Evolutionary conservation across 2,113 vertebrate species (phyloP), one percentile per base, ranked within the genome.

Genomic region (Nymphicus hollandicus): DNA sequence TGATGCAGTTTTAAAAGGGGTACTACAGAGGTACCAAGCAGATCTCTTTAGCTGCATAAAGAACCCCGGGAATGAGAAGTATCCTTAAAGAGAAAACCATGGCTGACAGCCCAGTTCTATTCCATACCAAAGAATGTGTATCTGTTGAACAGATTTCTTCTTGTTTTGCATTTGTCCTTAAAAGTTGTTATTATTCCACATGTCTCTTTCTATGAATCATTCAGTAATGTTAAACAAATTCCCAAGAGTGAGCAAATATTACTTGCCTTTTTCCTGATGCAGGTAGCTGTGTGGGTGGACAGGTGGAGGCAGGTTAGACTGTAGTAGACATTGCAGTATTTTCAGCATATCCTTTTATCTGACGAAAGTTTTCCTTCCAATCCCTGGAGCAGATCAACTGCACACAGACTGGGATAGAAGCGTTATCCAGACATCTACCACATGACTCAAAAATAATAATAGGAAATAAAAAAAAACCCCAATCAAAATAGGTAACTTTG

Each of bases 221-320:
- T 90, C 52, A 74, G 25, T 50, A 85, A 66, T 9, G 47, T 81
- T 93, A 83, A 91, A 91, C 31, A 92, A 91, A 69, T 72, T 87
- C 66, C 19, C 39, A 72, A 83, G 28, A 96, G 47, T 72, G 91
- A 97, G 91, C 37, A 90, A 68, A 90, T 88, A 88, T 88, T 97
- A 95, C 47, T 97, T 82, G 94, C 58, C 47, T 85, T 41, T 91
- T 89, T 90, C 88, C 91, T 80, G 90, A 68, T n/a, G 39, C 56
- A 94, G 86, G 91, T 93, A 94, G 49, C 37, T 89, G 70, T 0
- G 15, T 86, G 70, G 86, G 85, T 80, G 55, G 95, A 91, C 86
- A 91, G 89, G 96, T 96, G 79, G 91, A 86, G 89, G 91, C 90
- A 96, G 82, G 91, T 94, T 85, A 91, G 63, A 46, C 60, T 88